These are phyloP conservation scores for Parotia lawesii DNA, from an alignment of 2,113 vertebrate species.

Conservation along the genomic window DNA sequence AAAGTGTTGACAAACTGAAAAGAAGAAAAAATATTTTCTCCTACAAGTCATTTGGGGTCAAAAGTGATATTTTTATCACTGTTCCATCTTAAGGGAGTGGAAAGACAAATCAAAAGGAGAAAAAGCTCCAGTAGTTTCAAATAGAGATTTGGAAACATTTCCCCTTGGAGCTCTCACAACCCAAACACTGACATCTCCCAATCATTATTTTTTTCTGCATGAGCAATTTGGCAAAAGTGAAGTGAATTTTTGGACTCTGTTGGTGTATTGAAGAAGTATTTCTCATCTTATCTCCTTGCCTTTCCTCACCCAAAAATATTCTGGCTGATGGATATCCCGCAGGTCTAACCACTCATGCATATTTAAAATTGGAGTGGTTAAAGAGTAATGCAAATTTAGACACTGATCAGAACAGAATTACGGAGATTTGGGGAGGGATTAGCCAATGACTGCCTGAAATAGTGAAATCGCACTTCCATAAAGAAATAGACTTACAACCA, in stretches of 20 bases:
- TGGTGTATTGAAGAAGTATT: neutral
- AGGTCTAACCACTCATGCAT: neutral
- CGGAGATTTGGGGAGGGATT: neutral
- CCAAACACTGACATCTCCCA: neutral
- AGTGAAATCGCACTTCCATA: neutral
- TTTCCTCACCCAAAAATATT: neutral
- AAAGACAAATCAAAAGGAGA: neutral
- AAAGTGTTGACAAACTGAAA: constrained; percentile 21
- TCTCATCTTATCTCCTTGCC: neutral
- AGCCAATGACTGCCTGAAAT: neutral
- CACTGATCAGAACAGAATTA: neutral
- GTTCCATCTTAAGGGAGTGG: neutral
- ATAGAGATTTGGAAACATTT: neutral
- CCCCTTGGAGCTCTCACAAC: neutral
- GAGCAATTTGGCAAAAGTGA: neutral
- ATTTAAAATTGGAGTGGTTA: neutral
- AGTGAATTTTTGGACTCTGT: neutral
- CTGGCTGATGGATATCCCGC: neutral
- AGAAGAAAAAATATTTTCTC: neutral
- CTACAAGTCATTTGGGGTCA: neutral
- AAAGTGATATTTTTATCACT: constrained; percentile 27
- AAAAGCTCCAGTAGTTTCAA: neutral
- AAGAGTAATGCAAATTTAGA: neutral
- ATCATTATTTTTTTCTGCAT: constrained; percentile 9
- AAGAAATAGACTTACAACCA: neutral